Conservation (phyloP, 2,113 vertebrate species). For the Henicopernis longicauda region DNA sequence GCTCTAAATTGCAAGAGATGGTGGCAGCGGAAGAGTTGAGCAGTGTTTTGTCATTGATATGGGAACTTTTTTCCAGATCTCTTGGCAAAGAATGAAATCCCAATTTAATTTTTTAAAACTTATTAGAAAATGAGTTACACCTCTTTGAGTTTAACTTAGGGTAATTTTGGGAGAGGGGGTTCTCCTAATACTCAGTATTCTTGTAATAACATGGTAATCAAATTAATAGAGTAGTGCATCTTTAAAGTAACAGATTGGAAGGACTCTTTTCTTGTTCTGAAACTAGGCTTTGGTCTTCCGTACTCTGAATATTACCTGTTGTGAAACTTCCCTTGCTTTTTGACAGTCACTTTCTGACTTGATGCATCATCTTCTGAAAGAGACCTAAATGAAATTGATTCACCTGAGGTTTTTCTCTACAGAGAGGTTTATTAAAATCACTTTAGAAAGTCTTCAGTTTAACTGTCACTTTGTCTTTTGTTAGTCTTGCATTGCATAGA, state of each 20-base stretch:
- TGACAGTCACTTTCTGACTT: not conserved
- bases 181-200: not conserved
- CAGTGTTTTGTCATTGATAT: not conserved
- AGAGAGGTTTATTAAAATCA: not conserved
- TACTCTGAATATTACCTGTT: not conserved
- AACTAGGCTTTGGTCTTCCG: not conserved
- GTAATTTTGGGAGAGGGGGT: not conserved
- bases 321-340: not conserved
- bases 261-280: not conserved
- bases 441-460: not conserved
- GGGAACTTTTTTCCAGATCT: not conserved
- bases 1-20: not conserved
- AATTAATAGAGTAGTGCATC: not conserved
- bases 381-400: not conserved
- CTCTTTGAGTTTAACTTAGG: not conserved
- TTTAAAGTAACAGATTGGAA: not conserved
- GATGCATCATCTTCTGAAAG: not conserved
- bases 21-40: not conserved
- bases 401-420: not conserved
- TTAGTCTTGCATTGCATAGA: not conserved
- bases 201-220: not conserved
- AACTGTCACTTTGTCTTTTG: not conserved
- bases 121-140: not conserved
- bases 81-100: not conserved
- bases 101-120: not conserved